Base-by-base conservation (phyloP, 2,113 vertebrate species). In the Myiopsitta monachus region DNA sequence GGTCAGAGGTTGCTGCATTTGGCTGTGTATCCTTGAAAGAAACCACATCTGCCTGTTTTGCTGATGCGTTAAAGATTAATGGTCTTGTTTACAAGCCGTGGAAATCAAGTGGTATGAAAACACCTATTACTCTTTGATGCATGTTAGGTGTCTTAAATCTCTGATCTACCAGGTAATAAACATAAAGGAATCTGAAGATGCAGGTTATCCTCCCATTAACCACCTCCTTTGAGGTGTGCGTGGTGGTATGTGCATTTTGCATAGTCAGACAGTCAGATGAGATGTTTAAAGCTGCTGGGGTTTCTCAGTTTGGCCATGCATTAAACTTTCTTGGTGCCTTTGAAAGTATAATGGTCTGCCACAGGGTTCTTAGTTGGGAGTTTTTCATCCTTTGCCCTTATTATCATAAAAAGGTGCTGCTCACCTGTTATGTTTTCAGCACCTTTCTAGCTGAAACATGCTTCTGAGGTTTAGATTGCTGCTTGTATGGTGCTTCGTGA, bases 201-300 rank as follows among this genome's bases (percentile, higher is more conserved):
- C 36, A 59, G 10, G 9, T 66, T 10, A 7, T 88, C 6, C 11
- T 87, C 5, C 2, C 1, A 5, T 5, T 39, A 36, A 49, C 36
- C 15, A 6, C 16, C 5, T 24, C 46, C 14, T 77, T 52, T 38
- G 51, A 57, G 43, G 36, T 79, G 22, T 1, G 3, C 0, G 0
- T 61, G 31, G 36, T 49, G 5, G 14, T 36, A 13, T 27, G 11
- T 64, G 39, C 19, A 1, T 74, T 92, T 88, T 87, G 52, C 17
- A 18, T 17, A 33, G 24, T 78, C 62, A 67, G 44, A 4, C 12
- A 12, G 22, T 64, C n/a, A 27, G 41, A 49, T 43, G 21, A 70
- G 23, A 12, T 43, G 36, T 67, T 81, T 46, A 44, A 78, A 73
- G 21, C 13, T 61, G 24, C 52, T 93, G 64, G 10, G 15, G 10